Base-by-base conservation (phyloP, 2,797 vertebrate genomes). In the Pachyuromys duprasi region DNA sequence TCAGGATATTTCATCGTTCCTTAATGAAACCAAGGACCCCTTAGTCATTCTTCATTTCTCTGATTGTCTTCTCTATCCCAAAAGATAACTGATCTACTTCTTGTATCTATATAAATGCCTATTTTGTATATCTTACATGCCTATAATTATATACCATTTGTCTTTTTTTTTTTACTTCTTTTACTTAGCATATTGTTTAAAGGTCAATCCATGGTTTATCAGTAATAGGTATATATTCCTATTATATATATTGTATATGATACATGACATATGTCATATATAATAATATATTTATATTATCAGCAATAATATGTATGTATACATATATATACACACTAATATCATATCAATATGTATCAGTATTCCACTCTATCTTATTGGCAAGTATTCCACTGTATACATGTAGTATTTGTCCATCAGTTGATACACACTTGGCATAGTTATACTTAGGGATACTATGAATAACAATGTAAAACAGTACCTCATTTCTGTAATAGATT, bases 391-490 rank as follows among this genome's bases (percentile, higher is more conserved):
- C 42, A 86, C 49, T 76, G 0, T 67, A 3, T 31, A 20, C 14
- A 67, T 53, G 9, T 26, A 39, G 81, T 79, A 70, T 49, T 91
- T 57, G 74, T 42, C 65, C 24, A 65, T 82, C 45, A 75, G 2
- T 49, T 90, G 8, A 57, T 63, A 33, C n/a, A 67, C n/a, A 62
- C 81, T 86, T 82, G 79, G 18, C 11, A 57, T 84, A 12, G 76
- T 86, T 79, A 8, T 8, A 60, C n/a, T 83, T 8, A 18, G 33
- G 42, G 20, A 28, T 70, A 36, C 78, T 91, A n/a, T 45, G 45
- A 91, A 60, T 90, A 88, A 94, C 78, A 60, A 45, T 91, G 18
- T 93, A 80, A 87, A 93, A 53, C 62, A 42, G 0, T 15, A 3
- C 45, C 60, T 11, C 78, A 33, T 74, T 82, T 86, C 83, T 93